These are phyloP conservation scores for Uloborus plumipes DNA, from an alignment of 2,888 invertebrate genomes.

Conservation along the genomic window DNA sequence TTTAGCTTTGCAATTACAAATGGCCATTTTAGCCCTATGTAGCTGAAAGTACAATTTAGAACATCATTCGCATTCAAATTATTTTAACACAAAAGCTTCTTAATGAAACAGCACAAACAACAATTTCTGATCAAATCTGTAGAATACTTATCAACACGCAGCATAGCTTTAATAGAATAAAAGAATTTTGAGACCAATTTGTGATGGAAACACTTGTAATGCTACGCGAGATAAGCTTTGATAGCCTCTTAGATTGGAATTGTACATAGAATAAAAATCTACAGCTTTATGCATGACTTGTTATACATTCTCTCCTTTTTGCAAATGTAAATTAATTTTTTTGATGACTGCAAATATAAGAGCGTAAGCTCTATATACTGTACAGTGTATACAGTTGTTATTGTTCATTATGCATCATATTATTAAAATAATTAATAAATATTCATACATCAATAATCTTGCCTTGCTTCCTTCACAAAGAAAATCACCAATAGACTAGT, in stretches of 20 bases:
- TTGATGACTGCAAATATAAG: conserved; percentile 62
- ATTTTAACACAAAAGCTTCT: conserved; percentile 10
- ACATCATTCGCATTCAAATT: neutral
- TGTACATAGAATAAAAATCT: conserved; percentile 57
- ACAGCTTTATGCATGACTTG: conserved; percentile 61
- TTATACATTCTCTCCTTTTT: conserved; percentile 63
- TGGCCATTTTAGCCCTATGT: neutral
- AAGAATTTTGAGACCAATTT: too few species aligned
- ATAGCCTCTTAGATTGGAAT: conserved; percentile 53
- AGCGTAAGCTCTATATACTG: conserved; percentile 59
- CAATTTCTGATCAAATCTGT: conserved; percentile 4
- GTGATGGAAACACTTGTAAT: neutral
- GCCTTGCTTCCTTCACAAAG: too few species aligned
- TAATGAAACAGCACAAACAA: conserved; percentile 7
- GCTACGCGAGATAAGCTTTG: conserved; percentile 42
- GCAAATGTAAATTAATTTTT: conserved; percentile 63
- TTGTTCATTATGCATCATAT: conserved; percentile 64
- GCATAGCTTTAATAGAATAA: conserved; percentile 12
- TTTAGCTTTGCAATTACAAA: conserved; percentile 18
- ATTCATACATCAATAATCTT: conserved; percentile 47
- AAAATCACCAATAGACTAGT: too few species aligned
- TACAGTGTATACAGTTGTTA: conserved; percentile 65
- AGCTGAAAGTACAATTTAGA: neutral
- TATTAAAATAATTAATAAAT: conserved; percentile 60
- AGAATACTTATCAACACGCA: conserved; percentile 29